phyloP scores from a whole-genome alignment of 2,888 invertebrate genomes.

The Epirrhoe tristata region DNA sequence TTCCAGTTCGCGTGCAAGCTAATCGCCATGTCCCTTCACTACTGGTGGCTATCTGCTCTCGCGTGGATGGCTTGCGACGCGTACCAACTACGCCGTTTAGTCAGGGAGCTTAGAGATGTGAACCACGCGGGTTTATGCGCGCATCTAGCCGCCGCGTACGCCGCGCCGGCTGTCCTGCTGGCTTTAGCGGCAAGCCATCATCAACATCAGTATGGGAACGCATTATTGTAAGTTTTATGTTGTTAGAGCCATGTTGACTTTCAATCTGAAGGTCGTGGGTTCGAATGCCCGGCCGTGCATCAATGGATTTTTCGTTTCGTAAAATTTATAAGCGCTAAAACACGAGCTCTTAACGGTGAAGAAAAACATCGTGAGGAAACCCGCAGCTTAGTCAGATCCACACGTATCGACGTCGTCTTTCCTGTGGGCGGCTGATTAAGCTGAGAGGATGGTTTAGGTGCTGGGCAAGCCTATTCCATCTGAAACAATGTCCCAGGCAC shows the following conservation, averaged over 20 bases:
- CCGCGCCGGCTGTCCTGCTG: slow-evolving; percentile 95
- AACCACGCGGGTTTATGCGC: slow-evolving; percentile 98
- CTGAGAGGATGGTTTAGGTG: too few species aligned
- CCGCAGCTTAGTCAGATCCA: too few species aligned
- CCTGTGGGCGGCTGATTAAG: too few species aligned
- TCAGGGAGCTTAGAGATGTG: slow-evolving; percentile 97
- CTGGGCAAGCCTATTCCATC: too few species aligned
- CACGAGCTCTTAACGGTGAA: too few species aligned
- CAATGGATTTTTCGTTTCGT: too few species aligned
- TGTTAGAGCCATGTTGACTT: neutral
- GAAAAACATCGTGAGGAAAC: too few species aligned
- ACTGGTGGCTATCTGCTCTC: slow-evolving; percentile 95
- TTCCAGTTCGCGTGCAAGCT: slow-evolving; percentile 93
- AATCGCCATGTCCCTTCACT: slow-evolving; percentile 95
- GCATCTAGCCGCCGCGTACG: slow-evolving; percentile 96
- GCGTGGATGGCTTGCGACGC: slow-evolving; percentile 97
- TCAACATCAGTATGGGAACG: slow-evolving; percentile 97
- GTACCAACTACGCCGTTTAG: slow-evolving; percentile 96
- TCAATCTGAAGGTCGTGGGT: too few species aligned
- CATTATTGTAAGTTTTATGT: slow-evolving; percentile 91
- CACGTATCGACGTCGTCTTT: too few species aligned
- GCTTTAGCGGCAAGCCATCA: slow-evolving; percentile 96
- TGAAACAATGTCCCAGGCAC: too few species aligned
- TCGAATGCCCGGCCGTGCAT: too few species aligned
- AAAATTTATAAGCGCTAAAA: too few species aligned